Evolutionary conservation across 2,888 invertebrate genomes (phyloP).

Genomic region (Chrysomela aeneicollis): DNA sequence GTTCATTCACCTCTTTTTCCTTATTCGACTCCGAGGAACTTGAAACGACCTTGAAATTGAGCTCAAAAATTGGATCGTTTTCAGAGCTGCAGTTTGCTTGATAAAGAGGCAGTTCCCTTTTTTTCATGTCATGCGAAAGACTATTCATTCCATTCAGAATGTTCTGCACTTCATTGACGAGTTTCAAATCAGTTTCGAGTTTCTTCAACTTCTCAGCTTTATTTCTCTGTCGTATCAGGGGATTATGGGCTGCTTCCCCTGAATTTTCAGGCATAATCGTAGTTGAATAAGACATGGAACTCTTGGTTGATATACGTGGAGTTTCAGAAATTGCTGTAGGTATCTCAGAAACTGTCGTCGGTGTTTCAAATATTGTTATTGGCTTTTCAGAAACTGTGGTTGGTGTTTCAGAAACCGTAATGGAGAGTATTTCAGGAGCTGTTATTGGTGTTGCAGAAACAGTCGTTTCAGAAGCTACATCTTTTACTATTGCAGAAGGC

Average conservation of each 20-base stretch:
- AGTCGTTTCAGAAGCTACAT: neutral
- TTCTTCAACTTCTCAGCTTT: slow-evolving; percentile 31
- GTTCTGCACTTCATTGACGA: slow-evolving; percentile 47
- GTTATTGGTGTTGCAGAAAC: neutral
- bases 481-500: neutral
- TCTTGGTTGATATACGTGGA: neutral
- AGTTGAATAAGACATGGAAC: neutral
- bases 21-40: neutral
- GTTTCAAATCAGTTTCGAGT: slow-evolving; percentile 43
- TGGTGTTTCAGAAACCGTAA: neutral
- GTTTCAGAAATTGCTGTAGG: too few species aligned
- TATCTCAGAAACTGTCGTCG: too few species aligned
- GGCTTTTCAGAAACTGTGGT: too few species aligned
- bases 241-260: neutral
- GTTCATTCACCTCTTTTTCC: slow-evolving; percentile 17
- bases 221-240: slow-evolving; percentile 2
- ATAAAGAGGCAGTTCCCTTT: slow-evolving; percentile 7
- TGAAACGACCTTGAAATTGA: slow-evolving; percentile 13
- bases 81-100: neutral
- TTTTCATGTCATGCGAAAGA: slow-evolving; percentile 26
- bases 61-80: slow-evolving; percentile 1
- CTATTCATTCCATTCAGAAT: slow-evolving; percentile 41
- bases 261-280: neutral
- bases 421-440: neutral
- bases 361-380: neutral